Evolutionary conservation across 64 coral and sea anemone genomes (phyloP).

Genomic region (Pachyseris speciosa): DNA sequence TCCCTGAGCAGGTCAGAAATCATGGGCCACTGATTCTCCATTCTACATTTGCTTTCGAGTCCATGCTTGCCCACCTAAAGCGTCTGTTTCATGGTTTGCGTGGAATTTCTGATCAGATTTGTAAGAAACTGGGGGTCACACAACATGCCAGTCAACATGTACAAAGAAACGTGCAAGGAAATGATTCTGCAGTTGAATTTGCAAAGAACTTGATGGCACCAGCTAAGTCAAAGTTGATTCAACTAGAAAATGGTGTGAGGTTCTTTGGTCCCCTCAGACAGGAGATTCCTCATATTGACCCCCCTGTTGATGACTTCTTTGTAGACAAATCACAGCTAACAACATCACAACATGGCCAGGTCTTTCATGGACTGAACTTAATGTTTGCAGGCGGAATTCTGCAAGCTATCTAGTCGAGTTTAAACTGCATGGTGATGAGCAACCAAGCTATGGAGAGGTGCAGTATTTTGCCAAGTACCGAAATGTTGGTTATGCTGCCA

Average conservation of each 20-base stretch:
- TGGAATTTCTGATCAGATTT: constrained; percentile 82
- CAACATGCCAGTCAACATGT: constrained; percentile 60
- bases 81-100: constrained; percentile 75
- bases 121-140: constrained; percentile 46
- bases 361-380: constrained; percentile 62
- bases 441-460: constrained; percentile 45
- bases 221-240: constrained; percentile 32
- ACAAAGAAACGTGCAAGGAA: constrained; percentile 25
- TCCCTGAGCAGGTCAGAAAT: constrained; percentile 71
- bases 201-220: constrained; percentile 36
- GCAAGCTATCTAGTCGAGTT: constrained; percentile 56
- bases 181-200: constrained; percentile 44
- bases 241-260: constrained; percentile 48
- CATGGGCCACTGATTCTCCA: constrained; percentile 82
- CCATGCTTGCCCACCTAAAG: constrained; percentile 75
- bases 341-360: constrained; percentile 39
- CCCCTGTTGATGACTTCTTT: constrained; percentile 63
- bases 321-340: constrained; percentile 25
- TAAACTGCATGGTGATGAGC: neutral
- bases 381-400: no score
- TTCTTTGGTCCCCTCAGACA: constrained; percentile 34
- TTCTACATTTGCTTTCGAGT: constrained; percentile 80
- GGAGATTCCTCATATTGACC: constrained; percentile 37
- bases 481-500: constrained; percentile 59
- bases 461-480: constrained; percentile 57